Conservation (phyloP, 2,113 vertebrate genomes). For the Pteronura brasiliensis region DNA sequence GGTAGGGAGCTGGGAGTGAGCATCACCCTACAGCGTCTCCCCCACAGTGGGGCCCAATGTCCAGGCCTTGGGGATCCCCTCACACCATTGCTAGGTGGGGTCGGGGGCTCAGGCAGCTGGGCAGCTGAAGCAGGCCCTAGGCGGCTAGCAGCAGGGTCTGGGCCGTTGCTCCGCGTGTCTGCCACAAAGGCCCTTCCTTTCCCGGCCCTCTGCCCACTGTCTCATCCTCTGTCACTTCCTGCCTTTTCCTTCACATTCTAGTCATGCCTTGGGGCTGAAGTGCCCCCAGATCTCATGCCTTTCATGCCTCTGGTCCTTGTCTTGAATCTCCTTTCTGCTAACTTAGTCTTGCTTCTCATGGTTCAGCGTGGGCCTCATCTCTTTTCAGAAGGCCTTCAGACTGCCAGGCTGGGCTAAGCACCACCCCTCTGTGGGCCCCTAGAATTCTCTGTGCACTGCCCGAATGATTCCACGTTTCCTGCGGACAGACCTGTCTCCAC, state of each 20-base stretch:
- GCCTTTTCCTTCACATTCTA: background rate
- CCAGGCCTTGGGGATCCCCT: rapidly evolving
- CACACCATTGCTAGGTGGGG: background rate
- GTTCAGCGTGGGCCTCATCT: background rate
- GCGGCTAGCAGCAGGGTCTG: background rate
- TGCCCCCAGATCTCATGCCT: background rate
- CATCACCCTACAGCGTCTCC: background rate
- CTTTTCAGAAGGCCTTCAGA: background rate
- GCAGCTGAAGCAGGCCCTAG: background rate
- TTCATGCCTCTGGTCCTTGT: background rate
- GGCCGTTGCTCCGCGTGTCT: rapidly evolving
- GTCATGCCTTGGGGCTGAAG: background rate
- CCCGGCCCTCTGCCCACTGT: background rate
- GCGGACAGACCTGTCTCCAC: background rate
- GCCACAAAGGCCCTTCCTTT: rapidly evolving
- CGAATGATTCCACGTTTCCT: background rate
- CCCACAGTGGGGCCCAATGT: background rate
- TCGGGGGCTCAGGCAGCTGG: background rate
- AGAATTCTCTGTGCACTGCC: background rate
- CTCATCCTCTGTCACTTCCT: background rate
- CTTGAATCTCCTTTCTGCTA: background rate
- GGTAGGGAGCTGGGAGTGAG: background rate
- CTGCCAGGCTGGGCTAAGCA: too few relatives aligned
- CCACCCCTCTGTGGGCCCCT: too few relatives aligned
- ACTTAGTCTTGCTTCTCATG: background rate